Evolutionary conservation across 2,888 invertebrate species (phyloP), one percentile per base, ranked within the genome.

Genomic region (Plusia festucae): DNA sequence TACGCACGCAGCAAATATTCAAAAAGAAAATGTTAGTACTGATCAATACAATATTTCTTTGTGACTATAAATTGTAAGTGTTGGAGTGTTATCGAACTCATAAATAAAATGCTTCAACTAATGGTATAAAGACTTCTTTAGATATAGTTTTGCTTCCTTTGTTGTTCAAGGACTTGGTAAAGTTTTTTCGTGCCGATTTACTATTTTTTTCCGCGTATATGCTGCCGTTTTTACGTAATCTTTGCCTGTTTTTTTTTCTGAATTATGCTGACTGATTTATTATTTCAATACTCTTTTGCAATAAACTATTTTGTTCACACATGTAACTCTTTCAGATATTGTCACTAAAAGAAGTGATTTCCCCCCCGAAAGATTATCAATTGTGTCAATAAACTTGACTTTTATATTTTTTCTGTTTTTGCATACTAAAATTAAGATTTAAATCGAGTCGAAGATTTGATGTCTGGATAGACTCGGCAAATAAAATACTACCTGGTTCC

Each of bases 71-170:
- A 67, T 72, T 59, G 63, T 57, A 53, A 49, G 77, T 67, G 62
- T 68, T 63, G 44, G 34, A 56, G 70, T 77, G 68, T 77, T 79
- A 77, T 79, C 61, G 61, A 53, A 27, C 13, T 63, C 59, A 76
- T 71, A 77, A 77, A 79, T 79, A 78, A 79, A 76, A 61, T 34
- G 63, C 53, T 64, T 27, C 65, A 56, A 66, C 73, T 73, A 73
- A 73, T 76, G 69, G 69, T 49, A 66, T 68, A 78, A 79, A 78
- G 73, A 65, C 67, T 63, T 67, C 80, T 73, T 78, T 78, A n/a
- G n/a, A n/a, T n/a, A 73, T 73, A 52, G 60, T 58, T 69, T 54
- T 16, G 40, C 30, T 49, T 57, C 27, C 65, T 70, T 73, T 76
- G 66, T 68, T 51, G 60, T 53, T 32, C 56, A 77, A 59, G 54